Base-by-base conservation (phyloP, 2,797 vertebrate species). In the Setipinna tenuifilis region DNA sequence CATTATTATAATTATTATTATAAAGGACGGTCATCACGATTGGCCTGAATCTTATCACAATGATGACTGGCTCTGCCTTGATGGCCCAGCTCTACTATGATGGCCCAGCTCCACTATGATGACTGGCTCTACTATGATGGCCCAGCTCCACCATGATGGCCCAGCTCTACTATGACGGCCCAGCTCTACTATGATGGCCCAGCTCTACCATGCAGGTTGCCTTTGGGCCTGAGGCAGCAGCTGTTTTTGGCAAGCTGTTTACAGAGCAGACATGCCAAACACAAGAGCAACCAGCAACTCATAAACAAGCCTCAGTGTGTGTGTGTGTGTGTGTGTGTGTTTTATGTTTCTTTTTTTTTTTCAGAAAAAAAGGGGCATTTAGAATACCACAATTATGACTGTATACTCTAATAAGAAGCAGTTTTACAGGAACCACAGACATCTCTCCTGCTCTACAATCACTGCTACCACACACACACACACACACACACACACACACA, bases 361-460 rank as follows among this genome's bases (percentile, higher is more conserved):
- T 62, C 9, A 14, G 23, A 25, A 25, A 28, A 28, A 25, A 68
- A 68, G 9, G 1, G 12, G 23, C 23, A 5, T 68, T 68, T 25
- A 65, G 68, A 65, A 25, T 75, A 35, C 54, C 84, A 83, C 82
- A 85, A 28, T 85, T 28, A 85, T 68, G 81, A 31, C 75, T 83
- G 57, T 75, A 61, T 82, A 41, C 82, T 0, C 84, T 85, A 87
- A 88, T 84, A 84, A 87, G 86, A 62, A 85, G 6, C 88, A 88
- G 86, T 82, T 84, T 87, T 80, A 23, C 71, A 81, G 83, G 82
- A 85, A 87, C 88, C 86, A n/a, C 87, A 87, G 23, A 54, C 35
- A 84, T 87, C 81, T 86, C 68, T 35, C 68, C 28, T 31, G 28
- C 68, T 17, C 28, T 71, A 19, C 6, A 71, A 35, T 28, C 23